phyloP scores from a whole-genome alignment of 2,888 invertebrate genomes.

The Standfussiana lucernea region DNA sequence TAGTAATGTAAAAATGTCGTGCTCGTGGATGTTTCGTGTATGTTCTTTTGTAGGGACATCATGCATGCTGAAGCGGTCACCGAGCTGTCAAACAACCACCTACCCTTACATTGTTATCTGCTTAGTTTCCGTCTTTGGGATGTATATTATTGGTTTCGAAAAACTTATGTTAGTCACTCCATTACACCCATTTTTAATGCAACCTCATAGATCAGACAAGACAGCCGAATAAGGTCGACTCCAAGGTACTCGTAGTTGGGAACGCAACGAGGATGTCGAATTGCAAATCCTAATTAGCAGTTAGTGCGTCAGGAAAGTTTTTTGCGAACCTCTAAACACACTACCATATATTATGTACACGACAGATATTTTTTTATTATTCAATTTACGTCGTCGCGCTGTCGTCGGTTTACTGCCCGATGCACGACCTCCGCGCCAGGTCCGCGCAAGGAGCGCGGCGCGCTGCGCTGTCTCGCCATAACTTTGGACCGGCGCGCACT shows the following conservation, averaged over 20 bases:
- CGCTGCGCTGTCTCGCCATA: background rate
- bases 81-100: background rate
- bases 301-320: slow-evolving; percentile 6
- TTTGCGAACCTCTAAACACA: background rate
- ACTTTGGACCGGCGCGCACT: background rate
- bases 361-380: slow-evolving; percentile 38
- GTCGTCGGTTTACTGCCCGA: slow-evolving; percentile 20
- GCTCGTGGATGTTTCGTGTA: too few relatives aligned
- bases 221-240: too few relatives aligned
- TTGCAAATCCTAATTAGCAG: slow-evolving; percentile 11
- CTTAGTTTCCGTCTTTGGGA: background rate
- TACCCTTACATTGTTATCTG: background rate
- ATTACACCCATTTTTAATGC: too few relatives aligned
- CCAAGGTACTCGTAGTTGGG: background rate
- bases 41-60: background rate
- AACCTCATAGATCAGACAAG: background rate
- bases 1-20: background rate
- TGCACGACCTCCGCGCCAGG: slow-evolving; percentile 12
- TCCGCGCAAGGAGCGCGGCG: too few relatives aligned
- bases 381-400: slow-evolving; percentile 25
- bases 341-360: background rate
- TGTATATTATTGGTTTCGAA: background rate
- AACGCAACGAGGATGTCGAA: background rate
- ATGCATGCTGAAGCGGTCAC: background rate
- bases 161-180: background rate